These are phyloP conservation scores for Rhea americana DNA, from an alignment of 2,113 vertebrate species.

Conservation along the genomic window DNA sequence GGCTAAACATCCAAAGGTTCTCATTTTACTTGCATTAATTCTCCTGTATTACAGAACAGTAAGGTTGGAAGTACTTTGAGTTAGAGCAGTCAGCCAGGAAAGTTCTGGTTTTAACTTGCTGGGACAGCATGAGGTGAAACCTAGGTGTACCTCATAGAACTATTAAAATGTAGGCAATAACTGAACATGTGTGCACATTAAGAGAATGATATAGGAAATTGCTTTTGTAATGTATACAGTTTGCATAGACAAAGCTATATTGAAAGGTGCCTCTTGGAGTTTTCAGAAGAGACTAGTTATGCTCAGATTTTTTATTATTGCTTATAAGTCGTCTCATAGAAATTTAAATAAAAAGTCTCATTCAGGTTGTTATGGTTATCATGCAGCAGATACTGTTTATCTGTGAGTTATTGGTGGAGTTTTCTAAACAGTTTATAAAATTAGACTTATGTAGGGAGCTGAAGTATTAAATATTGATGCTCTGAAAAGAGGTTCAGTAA, in stretches of 20 bases:
- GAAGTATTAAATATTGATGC: neutral
- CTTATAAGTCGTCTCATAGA: neutral
- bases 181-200: neutral
- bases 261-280: neutral
- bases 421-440: neutral
- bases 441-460: neutral
- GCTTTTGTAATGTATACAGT: neutral
- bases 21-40: neutral
- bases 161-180: neutral
- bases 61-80: neutral
- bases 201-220: neutral
- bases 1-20: slow-evolving; percentile 95
- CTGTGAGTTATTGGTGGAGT: neutral
- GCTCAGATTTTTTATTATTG: neutral
- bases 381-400: neutral
- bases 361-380: neutral
- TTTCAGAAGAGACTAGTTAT: neutral
- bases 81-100: neutral
- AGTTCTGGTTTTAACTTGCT: neutral
- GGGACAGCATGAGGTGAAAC: neutral
- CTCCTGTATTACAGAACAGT: neutral
- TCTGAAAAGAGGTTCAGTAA: neutral
- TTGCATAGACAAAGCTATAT: neutral
- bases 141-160: neutral
- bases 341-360: neutral